phyloP scores from a whole-genome alignment of 2,888 invertebrate species.

The Athetis lepigone region DNA sequence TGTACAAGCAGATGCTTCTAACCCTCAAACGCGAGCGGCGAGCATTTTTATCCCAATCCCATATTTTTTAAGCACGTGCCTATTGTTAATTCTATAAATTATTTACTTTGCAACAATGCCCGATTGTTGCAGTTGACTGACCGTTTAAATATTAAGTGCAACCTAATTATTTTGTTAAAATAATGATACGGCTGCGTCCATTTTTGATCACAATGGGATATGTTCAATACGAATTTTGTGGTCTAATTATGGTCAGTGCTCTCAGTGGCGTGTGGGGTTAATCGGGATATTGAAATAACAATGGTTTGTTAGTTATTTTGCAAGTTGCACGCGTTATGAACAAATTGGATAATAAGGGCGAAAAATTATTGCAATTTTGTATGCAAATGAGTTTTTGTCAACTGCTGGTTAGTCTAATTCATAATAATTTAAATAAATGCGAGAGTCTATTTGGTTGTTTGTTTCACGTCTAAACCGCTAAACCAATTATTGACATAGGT shows the following conservation, averaged over 20 bases:
- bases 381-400: slow-evolving; percentile 23
- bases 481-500: no score
- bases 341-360: slow-evolving; percentile 15
- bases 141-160: slow-evolving; percentile 78
- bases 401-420: slow-evolving; percentile 9
- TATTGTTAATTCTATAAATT: slow-evolving; percentile 79
- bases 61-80: slow-evolving; percentile 78
- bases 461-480: no score
- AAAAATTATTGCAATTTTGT: slow-evolving; percentile 14
- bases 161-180: slow-evolving; percentile 86
- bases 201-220: slow-evolving; percentile 66
- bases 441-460: no score
- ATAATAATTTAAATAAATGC: no score
- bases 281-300: slow-evolving; percentile 50
- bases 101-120: slow-evolving; percentile 77
- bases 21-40: slow-evolving; percentile 69
- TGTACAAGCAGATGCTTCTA: slow-evolving; percentile 72
- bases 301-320: slow-evolving; percentile 44
- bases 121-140: slow-evolving; percentile 75
- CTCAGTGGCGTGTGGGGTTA: slow-evolving; percentile 64
- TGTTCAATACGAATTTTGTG: slow-evolving; percentile 70
- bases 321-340: slow-evolving; percentile 1
- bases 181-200: slow-evolving; percentile 80
- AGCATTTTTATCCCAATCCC: slow-evolving; percentile 73
- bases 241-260: slow-evolving; percentile 71